Conservation (phyloP, 1,140 invertebrate genomes). For the Caenorhabditis remanei region DNA sequence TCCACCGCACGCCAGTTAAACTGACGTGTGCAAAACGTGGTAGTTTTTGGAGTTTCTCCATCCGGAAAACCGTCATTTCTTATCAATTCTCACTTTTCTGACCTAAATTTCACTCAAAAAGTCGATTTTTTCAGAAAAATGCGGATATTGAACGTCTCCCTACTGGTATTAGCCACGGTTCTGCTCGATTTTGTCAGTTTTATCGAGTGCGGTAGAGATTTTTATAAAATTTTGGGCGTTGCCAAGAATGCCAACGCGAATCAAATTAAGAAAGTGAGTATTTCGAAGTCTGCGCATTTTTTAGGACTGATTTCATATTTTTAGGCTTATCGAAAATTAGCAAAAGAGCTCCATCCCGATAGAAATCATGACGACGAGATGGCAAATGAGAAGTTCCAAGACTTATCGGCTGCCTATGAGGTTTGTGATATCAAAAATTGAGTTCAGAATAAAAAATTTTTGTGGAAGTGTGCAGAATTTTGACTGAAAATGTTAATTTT, state of each 20-base stretch:
- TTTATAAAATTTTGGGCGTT: conserved; percentile 93
- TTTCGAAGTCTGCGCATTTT: neutral
- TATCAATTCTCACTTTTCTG: conserved; percentile 27
- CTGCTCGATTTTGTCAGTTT: conserved; percentile 72
- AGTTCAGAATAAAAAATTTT: neutral
- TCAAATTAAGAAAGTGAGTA: conserved; percentile 92
- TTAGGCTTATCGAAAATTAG: conserved; percentile 81
- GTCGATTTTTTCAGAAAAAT: conserved; percentile 36
- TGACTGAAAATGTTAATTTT: neutral
- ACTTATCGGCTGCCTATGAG: conserved; percentile 96
- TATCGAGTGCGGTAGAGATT: conserved; percentile 83
- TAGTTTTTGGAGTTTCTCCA: conserved; percentile 8
- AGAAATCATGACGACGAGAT: conserved; percentile 95
- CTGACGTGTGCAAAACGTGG: conserved; percentile 54
- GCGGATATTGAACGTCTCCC: conserved; percentile 83
- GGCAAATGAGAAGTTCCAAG: conserved; percentile 93
- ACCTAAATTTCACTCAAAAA: neutral
- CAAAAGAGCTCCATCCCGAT: conserved; percentile 97
- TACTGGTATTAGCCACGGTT: conserved; percentile 82
- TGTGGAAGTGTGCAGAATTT: neutral
- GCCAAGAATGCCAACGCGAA: conserved; percentile 87
- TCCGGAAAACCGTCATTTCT: neutral
- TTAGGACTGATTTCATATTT: neutral
- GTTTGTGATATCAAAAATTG: conserved; percentile 71
- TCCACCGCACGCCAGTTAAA: conserved; percentile 15